These are phyloP conservation scores for Pelosia muscerda DNA, from an alignment of 2,888 invertebrate genomes.

Conservation along the genomic window DNA sequence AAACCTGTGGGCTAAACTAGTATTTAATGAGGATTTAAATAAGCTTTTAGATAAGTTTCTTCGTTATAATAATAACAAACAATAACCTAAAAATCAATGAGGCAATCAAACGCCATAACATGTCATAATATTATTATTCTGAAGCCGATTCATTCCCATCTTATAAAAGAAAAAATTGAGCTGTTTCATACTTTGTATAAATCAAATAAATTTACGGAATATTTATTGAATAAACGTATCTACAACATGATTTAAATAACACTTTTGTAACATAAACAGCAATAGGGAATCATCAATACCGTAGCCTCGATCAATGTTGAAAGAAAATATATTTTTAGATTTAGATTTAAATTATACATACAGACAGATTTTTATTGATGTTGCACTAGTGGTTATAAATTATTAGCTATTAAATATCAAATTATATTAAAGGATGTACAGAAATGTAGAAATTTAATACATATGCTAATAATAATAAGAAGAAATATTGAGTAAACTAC, in stretches of 20 bases:
- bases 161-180: conserved; percentile 3
- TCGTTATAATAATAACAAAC: not conserved
- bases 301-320: conserved; percentile 16
- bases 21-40: not conserved
- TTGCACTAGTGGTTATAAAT: conserved; percentile 1
- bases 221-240: conserved; percentile 7
- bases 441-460: not conserved
- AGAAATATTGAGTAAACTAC: not conserved
- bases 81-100: not conserved
- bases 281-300: conserved; percentile 22
- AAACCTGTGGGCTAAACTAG: not conserved
- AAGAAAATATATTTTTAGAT: conserved; percentile 31
- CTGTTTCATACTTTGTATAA: not conserved
- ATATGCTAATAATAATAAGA: not conserved
- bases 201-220: conserved; percentile 2
- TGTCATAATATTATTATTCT: not conserved
- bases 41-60: not conserved
- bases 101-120: not conserved
- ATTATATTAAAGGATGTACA: not conserved
- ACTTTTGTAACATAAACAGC: conserved; percentile 31
- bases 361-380: conserved; percentile 15
- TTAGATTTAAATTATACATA: conserved; percentile 37
- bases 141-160: not conserved
- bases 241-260: conserved; percentile 17
- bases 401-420: conserved; percentile 10